Evolutionary conservation across 92 coral and sea anemone genomes (phyloP), one percentile per base, ranked within the genome.

Genomic region (Actinernus sp.): DNA sequence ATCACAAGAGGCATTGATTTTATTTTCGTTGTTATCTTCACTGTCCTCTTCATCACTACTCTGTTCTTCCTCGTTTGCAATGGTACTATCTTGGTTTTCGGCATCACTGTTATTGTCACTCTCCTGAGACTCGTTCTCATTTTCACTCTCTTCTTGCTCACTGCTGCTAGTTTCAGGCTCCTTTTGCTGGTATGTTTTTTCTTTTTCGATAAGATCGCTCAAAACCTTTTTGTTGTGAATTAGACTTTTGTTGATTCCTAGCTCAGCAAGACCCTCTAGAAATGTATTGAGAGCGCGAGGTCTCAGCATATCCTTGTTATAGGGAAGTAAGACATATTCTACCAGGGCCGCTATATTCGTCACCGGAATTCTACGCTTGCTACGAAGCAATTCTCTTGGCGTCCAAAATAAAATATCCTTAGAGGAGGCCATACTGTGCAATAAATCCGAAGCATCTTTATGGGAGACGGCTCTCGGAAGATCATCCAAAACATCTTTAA

Each of bases 331-430:
- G 19, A 78, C 85, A 47, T 78, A 78, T 16, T 68, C 85, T 46
- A 33, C 37, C 11, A 78, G 85, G 9, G 67, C 31, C 0, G 70
- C 68, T 17, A 78, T 78, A 33, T 58, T 66, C 10, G 62, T 56
- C 13, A 66, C 84, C 1, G 77, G 68, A 31, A 77, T 77, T 28
- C 77, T 50, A 3, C 68, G 85, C 12, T 49, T 56, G 32, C 68
- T 70, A 10, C 23, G 62, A 0, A 78, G 28, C 45, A 78, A 45
- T 33, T 78, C 47, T 57, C 85, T 78, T 0, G 71, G 78, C 14
- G 85, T 78, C 85, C 85, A 78, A 6, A 43, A 78, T 26, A 78
- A 45, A 38, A 68, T 78, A 7, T 78, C 44, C 31, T 31, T 40
- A 28, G 85, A 44, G 20, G 78, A 19, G 16, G 78, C 78, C 85